phyloP scores from a whole-genome alignment of 2,888 invertebrate species.

The Spodoptera exigua region DNA sequence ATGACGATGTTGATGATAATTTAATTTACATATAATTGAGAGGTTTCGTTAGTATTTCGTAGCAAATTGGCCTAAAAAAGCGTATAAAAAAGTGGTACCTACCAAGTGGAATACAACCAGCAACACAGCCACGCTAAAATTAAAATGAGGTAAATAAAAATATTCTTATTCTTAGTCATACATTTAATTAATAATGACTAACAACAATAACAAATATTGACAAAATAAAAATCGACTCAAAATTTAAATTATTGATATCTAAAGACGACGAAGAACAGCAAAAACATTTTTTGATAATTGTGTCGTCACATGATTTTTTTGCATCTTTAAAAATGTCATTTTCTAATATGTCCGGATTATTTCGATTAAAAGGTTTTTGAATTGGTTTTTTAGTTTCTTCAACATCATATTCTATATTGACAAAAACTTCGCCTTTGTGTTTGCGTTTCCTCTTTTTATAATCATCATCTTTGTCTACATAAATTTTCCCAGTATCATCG shows the following conservation, averaged over 20 bases:
- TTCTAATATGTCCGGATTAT: conserved; percentile 31
- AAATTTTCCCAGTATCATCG: conserved; percentile 41
- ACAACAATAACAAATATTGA: conserved; percentile 15
- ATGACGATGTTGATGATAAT: no score
- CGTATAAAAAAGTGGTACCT: no score
- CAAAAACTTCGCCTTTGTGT: conserved; percentile 4
- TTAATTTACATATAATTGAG: no score
- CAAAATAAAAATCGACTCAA: conserved; percentile 3
- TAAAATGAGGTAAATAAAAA: neutral
- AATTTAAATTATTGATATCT: neutral
- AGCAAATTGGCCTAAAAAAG: no score
- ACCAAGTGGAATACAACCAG: no score
- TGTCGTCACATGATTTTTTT: conserved; percentile 43
- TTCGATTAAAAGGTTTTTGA: conserved; percentile 22
- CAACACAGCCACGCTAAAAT: neutral
- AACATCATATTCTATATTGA: conserved; percentile 33
- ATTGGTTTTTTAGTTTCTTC: conserved; percentile 34
- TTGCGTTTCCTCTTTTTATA: conserved; percentile 12
- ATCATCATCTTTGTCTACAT: conserved; percentile 58
- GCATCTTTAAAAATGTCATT: conserved; percentile 54
- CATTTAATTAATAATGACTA: conserved; percentile 26
- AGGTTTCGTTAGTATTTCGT: no score
- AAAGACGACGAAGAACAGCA: conserved; percentile 56
- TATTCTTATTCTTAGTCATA: conserved; percentile 2
- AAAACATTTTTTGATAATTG: conserved; percentile 60